A percentile compares a stretch with the other conserved stretches of the same genome.
Conservation (phyloP, 92 coral and sea anemone species). For the Galaxea fascicularis region DNA sequence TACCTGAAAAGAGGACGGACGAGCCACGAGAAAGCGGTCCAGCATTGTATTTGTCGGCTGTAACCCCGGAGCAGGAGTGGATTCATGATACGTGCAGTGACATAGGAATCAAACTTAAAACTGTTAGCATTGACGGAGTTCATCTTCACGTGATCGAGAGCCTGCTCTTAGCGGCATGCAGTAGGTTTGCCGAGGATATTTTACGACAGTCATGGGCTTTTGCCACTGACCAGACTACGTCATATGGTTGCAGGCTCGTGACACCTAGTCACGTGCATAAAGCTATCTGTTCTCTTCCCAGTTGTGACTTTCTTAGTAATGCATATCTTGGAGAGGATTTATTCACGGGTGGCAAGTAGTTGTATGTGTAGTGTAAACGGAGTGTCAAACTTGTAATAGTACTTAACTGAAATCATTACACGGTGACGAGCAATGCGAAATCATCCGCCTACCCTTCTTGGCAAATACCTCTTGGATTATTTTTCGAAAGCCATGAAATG, state of each 20-base stretch:
- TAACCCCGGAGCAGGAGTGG: constrained; percentile 83
- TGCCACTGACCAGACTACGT: constrained; percentile 69
- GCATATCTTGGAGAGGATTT: constrained; percentile 55
- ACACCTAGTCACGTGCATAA: constrained; percentile 78
- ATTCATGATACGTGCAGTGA: constrained; percentile 82
- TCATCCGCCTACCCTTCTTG: not conserved
- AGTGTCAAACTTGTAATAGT: no score
- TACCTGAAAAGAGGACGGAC: not conserved
- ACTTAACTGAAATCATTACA: no score
- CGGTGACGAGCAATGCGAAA: not conserved
- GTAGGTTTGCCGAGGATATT: constrained; percentile 75
- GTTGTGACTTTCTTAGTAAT: constrained; percentile 84
- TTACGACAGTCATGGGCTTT: constrained; percentile 80
- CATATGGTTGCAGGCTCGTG: constrained; percentile 67
- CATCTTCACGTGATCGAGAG: constrained; percentile 75
- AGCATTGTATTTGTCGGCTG: constrained; percentile 53
- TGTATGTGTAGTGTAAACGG: not conserved
- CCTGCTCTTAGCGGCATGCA: constrained; percentile 66
- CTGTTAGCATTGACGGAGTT: constrained; percentile 72
- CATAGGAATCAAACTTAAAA: constrained; percentile 70
- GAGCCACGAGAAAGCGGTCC: constrained; percentile 32
- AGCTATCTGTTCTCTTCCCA: constrained; percentile 76
- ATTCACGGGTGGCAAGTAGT: constrained; percentile 10
- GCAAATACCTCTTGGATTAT: not conserved
- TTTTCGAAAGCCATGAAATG: not conserved